Evolutionary conservation across 2,888 invertebrate species (phyloP).

Genomic region (Drosophila neotestacea): DNA sequence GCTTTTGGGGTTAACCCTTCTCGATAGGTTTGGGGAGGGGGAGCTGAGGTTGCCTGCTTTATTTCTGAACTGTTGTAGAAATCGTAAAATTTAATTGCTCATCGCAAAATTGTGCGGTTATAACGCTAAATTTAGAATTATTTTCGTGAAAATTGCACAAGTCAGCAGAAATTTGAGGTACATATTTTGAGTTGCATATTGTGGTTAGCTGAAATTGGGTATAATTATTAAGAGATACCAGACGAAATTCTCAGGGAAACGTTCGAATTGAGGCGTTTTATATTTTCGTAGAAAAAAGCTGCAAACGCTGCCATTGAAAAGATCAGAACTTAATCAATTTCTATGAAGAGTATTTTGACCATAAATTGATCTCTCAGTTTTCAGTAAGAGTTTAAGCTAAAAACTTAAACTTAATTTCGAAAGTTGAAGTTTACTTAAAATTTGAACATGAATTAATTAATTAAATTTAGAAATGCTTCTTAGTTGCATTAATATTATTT

Average conservation of each 20-base stretch:
- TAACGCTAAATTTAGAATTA: conserved; percentile 74
- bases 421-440: too few species aligned
- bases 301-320: too few species aligned
- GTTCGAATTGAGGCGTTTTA: background rate
- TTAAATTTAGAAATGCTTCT: too few species aligned
- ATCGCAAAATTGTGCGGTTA: conserved; percentile 71
- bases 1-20: conserved; percentile 59
- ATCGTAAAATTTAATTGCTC: conserved; percentile 74
- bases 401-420: too few species aligned
- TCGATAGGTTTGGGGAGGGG: background rate
- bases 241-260: background rate
- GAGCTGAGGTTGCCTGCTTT: conserved; percentile 36
- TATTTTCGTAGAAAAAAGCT: background rate
- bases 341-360: too few species aligned
- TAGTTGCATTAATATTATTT: too few species aligned
- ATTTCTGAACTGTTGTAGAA: conserved; percentile 47
- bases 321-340: too few species aligned
- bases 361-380: too few species aligned
- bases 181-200: conserved; percentile 1
- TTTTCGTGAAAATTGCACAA: conserved; percentile 44
- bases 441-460: too few species aligned
- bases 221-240: background rate
- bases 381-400: too few species aligned
- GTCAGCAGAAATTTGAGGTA: conserved; percentile 15
- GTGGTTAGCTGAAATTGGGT: conserved; percentile 2